These are phyloP conservation scores for Melikaiella ostensackeni DNA, from an alignment of 2,888 invertebrate species.

Conservation along the genomic window DNA sequence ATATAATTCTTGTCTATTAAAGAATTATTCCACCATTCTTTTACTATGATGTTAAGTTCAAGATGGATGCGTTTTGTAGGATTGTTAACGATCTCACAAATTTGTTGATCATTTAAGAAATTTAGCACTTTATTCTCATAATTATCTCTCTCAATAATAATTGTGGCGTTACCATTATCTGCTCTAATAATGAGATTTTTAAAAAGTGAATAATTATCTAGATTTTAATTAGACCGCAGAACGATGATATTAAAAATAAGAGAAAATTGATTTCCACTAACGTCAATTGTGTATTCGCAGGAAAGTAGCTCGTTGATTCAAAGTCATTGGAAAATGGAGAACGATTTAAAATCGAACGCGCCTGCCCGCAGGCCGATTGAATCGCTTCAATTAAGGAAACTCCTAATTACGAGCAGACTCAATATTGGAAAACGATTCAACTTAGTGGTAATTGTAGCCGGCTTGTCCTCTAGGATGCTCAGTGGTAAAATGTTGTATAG, in stretches of 20 bases:
- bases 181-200: too few species aligned
- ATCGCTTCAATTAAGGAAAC: conserved; percentile 69
- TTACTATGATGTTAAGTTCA: too few species aligned
- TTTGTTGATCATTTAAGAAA: too few species aligned
- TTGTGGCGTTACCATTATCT: too few species aligned
- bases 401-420: conserved; percentile 69
- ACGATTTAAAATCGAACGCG: conserved; percentile 52
- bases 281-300: background rate
- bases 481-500: conserved; percentile 27
- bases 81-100: too few species aligned
- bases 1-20: too few species aligned
- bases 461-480: conserved; percentile 46
- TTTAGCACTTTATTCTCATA: too few species aligned
- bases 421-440: conserved; percentile 73
- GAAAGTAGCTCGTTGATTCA: conserved; percentile 36
- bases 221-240: background rate
- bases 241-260: background rate
- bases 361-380: conserved; percentile 61
- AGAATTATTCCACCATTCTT: too few species aligned
- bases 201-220: too few species aligned
- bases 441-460: conserved; percentile 58
- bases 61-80: too few species aligned
- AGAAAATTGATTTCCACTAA: background rate
- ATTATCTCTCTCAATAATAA: too few species aligned
- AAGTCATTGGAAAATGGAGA: conserved; percentile 43